Evolutionary conservation across 1,140 invertebrate genomes (phyloP), one percentile per base, ranked within the genome.

Genomic region (Nautilus pompilius): DNA sequence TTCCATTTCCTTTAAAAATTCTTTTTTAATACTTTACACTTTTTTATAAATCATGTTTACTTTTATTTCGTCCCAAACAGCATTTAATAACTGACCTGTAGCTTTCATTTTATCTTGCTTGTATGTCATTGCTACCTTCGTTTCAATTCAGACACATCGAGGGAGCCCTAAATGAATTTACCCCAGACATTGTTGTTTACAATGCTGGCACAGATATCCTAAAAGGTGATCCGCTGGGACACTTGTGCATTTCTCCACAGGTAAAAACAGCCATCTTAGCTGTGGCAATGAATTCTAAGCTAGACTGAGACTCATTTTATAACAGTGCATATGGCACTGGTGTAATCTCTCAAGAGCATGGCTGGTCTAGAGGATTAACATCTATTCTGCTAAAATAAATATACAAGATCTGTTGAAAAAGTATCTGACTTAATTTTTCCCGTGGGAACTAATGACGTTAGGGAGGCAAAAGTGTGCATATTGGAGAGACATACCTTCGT

Each of bases 161-260:
- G 68, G 84, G 83, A 63, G 87, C 90, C 4, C 78, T 93, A 3
- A 69, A 76, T 10, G 88, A 92, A 72, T 95, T 94, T 82, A 82
- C 81, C 54, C 90, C 93, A 0, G 88, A 94, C 79, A 82, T 95
- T 28, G 83, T 95, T 48, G 85, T 95, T 28, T 95, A 93, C 77
- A 94, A 94, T 83, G 93, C 93, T 36, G 93, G 93, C 5, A 95
- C 92, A 10, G 93, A 95, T 82, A 87, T 92, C 32, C 80, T 95
- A 29, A 84, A 87, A 34, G 88, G 89, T 0, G 93, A 95, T 83
- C 87, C 88, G 2, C 81, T 95, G 1, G 93, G 93, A 4, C 80
- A 83, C 41, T 69, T 93, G 49, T 84, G 84, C 2, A 86, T 95
- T 26, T 86, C 88, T 55, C 82, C 89, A 76, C 85, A 86, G 85